Base-by-base conservation (phyloP, 2,888 invertebrate genomes). In the Nomada ferruginata region DNA sequence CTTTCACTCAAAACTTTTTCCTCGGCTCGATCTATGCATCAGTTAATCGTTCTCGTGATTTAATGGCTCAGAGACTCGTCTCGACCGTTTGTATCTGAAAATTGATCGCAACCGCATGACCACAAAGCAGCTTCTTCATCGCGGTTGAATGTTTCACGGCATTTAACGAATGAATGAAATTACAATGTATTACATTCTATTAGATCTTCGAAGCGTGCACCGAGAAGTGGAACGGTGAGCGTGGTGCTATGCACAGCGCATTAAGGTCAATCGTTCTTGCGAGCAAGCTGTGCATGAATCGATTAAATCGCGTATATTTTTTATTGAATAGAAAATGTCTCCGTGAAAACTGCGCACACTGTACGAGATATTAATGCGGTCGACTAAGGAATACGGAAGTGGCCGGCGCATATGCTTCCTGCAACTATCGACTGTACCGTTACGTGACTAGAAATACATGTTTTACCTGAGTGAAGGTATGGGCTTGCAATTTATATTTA, bases 361-460 rank as follows among this genome's bases (percentile, higher is more conserved):
- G 60, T 18, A 29, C 61, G 60, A 70, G 64, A 70, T 83, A 83
- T 75, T 83, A 83, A 83, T 76, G 76, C 77, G 71, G 57, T 57
- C 66, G 53, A 64, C 68, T 82, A 75, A 61, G 76, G 74, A 84
- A 85, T 71, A 85, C 84, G 87, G 84, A 87, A 87, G 80, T 71
- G 68, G 64, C 73, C 63, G 59, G 26, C 36, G 63, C 29, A 63
- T 75, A 69, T 53, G 69, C 81, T 88, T 87, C 85, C 80, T 87
- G 79, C 60, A 88, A 66, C 65, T 63, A 55, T 52, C 44, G 68
- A 13, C 36, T 64, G 72, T 76, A 83, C 81, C 79, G 88, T 88
- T 87, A 88, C 82, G 88, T 83, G 88, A 87, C 80, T 70, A 66
- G 69, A 77, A 76, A 76, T 63, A 78, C 72, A 59, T 64, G 61